These are phyloP conservation scores for Strigamia transsilvanica DNA, from an alignment of 2,888 invertebrate species.

Conservation along the genomic window DNA sequence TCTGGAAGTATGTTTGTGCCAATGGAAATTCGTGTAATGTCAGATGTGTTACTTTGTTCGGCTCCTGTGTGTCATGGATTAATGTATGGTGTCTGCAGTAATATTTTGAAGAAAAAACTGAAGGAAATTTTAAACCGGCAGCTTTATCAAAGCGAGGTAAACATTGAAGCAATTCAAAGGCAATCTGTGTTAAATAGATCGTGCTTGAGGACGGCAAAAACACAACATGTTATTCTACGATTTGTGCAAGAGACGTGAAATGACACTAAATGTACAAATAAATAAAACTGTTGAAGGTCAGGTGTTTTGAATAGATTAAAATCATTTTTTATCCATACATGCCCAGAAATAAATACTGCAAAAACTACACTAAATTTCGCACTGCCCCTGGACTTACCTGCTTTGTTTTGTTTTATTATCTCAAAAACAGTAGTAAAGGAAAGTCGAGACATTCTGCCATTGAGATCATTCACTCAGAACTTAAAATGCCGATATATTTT, in stretches of 20 bases:
- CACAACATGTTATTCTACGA: neutral
- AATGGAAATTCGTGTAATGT: conserved; percentile 64
- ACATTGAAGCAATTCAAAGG: conserved; percentile 78
- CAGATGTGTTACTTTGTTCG: conserved; percentile 72
- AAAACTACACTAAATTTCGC: no score
- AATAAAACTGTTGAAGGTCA: no score
- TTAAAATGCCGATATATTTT: neutral
- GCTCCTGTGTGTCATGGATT: conserved; percentile 80
- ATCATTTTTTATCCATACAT: no score
- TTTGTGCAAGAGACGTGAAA: neutral
- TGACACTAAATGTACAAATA: no score
- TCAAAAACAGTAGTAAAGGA: no score
- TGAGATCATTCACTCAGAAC: no score
- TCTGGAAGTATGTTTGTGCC: conserved; percentile 61
- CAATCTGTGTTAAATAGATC: conserved; percentile 61
- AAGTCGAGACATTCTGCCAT: no score
- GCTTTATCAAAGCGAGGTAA: conserved; percentile 79
- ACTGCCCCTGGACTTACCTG: no score
- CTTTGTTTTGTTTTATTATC: no score
- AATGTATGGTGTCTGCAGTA: conserved; percentile 79
- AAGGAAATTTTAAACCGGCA: conserved; percentile 81
- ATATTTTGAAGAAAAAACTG: conserved; percentile 75
- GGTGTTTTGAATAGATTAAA: no score
- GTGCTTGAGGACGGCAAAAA: neutral
- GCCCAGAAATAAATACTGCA: no score